phyloP scores from a whole-genome alignment of 2,797 vertebrate species.

The Anguilla marmorata region DNA sequence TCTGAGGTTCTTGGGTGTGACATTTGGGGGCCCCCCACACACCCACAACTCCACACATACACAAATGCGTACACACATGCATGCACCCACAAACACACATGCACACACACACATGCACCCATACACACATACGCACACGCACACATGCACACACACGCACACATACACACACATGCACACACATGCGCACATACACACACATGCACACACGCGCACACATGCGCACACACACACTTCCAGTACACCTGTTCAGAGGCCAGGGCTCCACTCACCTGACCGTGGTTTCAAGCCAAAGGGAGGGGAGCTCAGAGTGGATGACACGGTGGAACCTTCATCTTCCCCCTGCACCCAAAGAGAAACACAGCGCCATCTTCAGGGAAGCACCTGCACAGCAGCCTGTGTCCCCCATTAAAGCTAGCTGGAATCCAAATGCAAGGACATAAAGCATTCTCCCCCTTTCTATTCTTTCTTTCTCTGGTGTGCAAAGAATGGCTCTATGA shows the following conservation, averaged over 20 bases:
- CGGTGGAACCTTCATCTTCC: conserved; percentile 67
- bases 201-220: not conserved
- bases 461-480: not conserved
- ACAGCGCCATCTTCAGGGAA: not conserved
- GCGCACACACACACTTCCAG: not conserved
- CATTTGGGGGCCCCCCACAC: not conserved
- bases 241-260: not conserved
- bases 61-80: not conserved
- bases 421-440: not conserved
- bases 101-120: not conserved
- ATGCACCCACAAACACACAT: not conserved
- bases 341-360: conserved; percentile 61
- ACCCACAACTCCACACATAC: not conserved
- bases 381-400: not conserved
- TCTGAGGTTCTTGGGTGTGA: not conserved
- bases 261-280: conserved; percentile 82
- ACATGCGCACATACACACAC: not conserved
- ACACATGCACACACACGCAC: not conserved
- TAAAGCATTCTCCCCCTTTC: not conserved
- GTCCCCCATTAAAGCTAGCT: not conserved
- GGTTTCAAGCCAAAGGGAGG: conserved; percentile 88
- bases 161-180: not conserved
- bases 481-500: not conserved
- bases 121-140: not conserved
- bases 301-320: conserved; percentile 67